These are phyloP conservation scores for Myotis davidii DNA, from an alignment of 2,113 vertebrate genomes.

Conservation along the genomic window DNA sequence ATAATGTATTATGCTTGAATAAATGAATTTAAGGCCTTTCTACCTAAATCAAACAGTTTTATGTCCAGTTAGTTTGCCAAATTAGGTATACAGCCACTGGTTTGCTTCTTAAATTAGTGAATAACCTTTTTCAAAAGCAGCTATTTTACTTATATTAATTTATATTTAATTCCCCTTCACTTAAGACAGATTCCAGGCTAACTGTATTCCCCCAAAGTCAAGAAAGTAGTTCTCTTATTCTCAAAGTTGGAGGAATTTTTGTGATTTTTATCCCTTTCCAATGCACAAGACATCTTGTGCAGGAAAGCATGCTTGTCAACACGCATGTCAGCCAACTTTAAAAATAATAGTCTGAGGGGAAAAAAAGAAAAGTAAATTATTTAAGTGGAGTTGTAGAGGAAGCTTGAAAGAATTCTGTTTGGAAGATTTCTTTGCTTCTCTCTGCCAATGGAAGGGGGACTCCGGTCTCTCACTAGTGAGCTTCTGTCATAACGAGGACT, in stretches of 20 bases:
- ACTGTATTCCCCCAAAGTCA: slow-evolving; percentile 77
- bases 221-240: slow-evolving; percentile 77
- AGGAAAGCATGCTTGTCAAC: slow-evolving; percentile 88
- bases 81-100: background rate
- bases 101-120: slow-evolving; percentile 64
- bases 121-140: slow-evolving; percentile 56
- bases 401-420: slow-evolving; percentile 91
- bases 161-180: slow-evolving; percentile 69
- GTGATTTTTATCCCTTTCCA: slow-evolving; percentile 77
- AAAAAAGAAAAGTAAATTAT: slow-evolving; percentile 92
- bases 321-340: slow-evolving; percentile 88
- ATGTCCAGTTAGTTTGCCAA: slow-evolving; percentile 54
- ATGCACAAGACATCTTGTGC: slow-evolving; percentile 84
- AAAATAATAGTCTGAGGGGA: slow-evolving; percentile 86
- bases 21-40: slow-evolving; percentile 71
- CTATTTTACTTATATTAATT: slow-evolving; percentile 75
- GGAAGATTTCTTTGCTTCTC: slow-evolving; percentile 87
- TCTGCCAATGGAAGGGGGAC: slow-evolving; percentile 84
- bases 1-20: slow-evolving; percentile 58
- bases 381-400: slow-evolving; percentile 89
- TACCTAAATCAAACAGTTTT: slow-evolving; percentile 44
- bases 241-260: slow-evolving; percentile 61
- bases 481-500: slow-evolving; percentile 88
- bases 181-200: slow-evolving; percentile 76
- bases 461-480: slow-evolving; percentile 86